A percentile compares a stretch with the other conserved stretches of the same genome.
These are phyloP conservation scores for Forpus xanthops DNA, from an alignment of 2,797 vertebrate species.

Conservation along the genomic window DNA sequence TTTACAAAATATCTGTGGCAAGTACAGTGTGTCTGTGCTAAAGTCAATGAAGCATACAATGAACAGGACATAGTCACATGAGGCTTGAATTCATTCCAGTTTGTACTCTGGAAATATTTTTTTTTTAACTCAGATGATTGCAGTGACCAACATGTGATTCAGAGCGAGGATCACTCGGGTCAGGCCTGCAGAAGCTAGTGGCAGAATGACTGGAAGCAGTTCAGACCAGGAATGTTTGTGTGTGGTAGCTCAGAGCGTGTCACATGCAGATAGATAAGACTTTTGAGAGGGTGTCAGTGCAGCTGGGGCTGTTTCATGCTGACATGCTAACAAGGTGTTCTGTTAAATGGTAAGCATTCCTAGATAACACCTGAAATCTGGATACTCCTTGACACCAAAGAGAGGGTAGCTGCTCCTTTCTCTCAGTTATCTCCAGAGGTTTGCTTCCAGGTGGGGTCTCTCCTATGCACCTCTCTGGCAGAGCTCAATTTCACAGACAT, in stretches of 20 bases:
- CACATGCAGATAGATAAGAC: neutral
- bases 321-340: slow-evolving; percentile 7
- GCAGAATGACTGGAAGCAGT: slow-evolving; percentile 36
- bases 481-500: neutral
- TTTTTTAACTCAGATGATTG: slow-evolving; percentile 49
- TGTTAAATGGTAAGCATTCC: neutral
- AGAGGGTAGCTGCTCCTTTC: neutral
- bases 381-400: neutral
- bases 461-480: neutral
- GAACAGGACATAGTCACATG: slow-evolving; percentile 71
- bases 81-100: slow-evolving; percentile 57
- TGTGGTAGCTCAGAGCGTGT: neutral
- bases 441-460: neutral
- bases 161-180: slow-evolving; percentile 1
- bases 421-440: neutral
- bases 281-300: neutral
- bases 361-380: neutral
- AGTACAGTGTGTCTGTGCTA: slow-evolving; percentile 70
- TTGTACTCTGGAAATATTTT: slow-evolving; percentile 25
- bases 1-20: slow-evolving; percentile 72
- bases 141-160: slow-evolving; percentile 58
- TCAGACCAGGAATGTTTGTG: slow-evolving; percentile 12
- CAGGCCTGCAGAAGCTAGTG: slow-evolving; percentile 47
- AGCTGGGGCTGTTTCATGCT: neutral
- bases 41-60: slow-evolving; percentile 68